A percentile compares a stretch with the other conserved stretches of the same genome.
Evolutionary conservation across 2,888 invertebrate genomes (phyloP).

Genomic region (Galerucella pusilla): DNA sequence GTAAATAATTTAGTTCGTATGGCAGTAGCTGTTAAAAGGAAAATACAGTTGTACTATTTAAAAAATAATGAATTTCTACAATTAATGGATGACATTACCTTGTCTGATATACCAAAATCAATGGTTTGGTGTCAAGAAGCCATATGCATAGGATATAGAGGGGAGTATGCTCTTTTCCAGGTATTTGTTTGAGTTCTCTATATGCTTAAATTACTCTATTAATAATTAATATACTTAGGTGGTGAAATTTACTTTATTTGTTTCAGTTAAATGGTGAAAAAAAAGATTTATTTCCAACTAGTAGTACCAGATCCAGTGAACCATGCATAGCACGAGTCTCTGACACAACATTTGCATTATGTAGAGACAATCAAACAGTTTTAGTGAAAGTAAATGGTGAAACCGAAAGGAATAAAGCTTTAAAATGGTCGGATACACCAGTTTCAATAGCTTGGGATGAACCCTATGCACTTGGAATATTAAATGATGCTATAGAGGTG

Average conservation of each 20-base stretch:
- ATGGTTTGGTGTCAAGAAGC: conserved; percentile 86
- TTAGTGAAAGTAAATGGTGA: conserved; percentile 81
- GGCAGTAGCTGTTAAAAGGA: conserved; percentile 88
- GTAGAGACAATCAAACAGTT: conserved; percentile 88
- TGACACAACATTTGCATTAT: conserved; percentile 81
- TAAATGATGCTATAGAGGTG: conserved; percentile 85
- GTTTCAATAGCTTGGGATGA: conserved; percentile 87
- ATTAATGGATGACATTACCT: conserved; percentile 77
- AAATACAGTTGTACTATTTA: conserved; percentile 89
- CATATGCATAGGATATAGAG: conserved; percentile 88
- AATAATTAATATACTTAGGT: no score
- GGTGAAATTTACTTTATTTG: neutral
- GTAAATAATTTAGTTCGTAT: conserved; percentile 82
- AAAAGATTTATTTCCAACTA: conserved; percentile 87
- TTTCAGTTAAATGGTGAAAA: conserved; percentile 69
- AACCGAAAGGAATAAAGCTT: conserved; percentile 76
- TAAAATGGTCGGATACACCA: conserved; percentile 85
- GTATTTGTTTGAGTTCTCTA: conserved; percentile 40
- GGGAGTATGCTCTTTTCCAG: conserved; percentile 65
- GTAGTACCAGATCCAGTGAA: conserved; percentile 81
- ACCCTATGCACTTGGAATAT: conserved; percentile 89
- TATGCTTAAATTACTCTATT: no score
- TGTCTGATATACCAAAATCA: conserved; percentile 83
- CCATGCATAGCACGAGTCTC: conserved; percentile 85
- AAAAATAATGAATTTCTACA: conserved; percentile 85